Evolutionary conservation across 2,888 invertebrate species (phyloP).

Genomic region (Venustoraphidia nigricollis): DNA sequence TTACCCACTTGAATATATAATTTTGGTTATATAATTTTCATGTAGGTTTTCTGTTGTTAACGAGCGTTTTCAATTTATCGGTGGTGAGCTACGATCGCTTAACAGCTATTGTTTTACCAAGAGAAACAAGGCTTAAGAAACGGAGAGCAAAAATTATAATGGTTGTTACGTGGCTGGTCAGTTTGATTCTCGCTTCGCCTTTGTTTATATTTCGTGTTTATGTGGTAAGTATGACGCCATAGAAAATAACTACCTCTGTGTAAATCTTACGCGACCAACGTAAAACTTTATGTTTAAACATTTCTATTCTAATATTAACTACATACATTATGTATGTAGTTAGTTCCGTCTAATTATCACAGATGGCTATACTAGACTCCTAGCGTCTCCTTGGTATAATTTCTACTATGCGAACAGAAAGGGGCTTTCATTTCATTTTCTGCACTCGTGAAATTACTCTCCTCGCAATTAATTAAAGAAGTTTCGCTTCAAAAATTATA

Average conservation of each 20-base stretch:
- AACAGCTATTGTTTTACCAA: conserved; percentile 60
- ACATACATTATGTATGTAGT: too few relatives aligned
- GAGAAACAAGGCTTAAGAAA: conserved; percentile 50
- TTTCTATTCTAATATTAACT: too few relatives aligned
- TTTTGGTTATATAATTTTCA: not conserved
- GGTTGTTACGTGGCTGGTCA: conserved; percentile 46
- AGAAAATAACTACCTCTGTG: not conserved
- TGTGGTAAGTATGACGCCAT: conserved; percentile 26
- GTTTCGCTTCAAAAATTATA: too few relatives aligned
- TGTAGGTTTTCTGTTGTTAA: conserved; percentile 52
- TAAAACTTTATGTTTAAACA: conserved; percentile 3
- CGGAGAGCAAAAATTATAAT: conserved; percentile 49
- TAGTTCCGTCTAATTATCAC: too few relatives aligned
- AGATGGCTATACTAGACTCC: too few relatives aligned
- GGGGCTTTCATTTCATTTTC: too few relatives aligned
- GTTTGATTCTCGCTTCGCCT: conserved; percentile 46
- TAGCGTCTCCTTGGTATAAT: too few relatives aligned
- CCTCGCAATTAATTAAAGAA: too few relatives aligned
- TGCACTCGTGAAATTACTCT: too few relatives aligned
- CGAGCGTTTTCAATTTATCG: conserved; percentile 62
- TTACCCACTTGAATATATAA: too few relatives aligned
- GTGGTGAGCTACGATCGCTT: conserved; percentile 70
- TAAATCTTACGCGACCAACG: not conserved
- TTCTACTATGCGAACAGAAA: too few relatives aligned
- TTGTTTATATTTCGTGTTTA: conserved; percentile 46